These are phyloP conservation scores for Folsomia candida DNA, from an alignment of 2,888 invertebrate species.

Conservation along the genomic window DNA sequence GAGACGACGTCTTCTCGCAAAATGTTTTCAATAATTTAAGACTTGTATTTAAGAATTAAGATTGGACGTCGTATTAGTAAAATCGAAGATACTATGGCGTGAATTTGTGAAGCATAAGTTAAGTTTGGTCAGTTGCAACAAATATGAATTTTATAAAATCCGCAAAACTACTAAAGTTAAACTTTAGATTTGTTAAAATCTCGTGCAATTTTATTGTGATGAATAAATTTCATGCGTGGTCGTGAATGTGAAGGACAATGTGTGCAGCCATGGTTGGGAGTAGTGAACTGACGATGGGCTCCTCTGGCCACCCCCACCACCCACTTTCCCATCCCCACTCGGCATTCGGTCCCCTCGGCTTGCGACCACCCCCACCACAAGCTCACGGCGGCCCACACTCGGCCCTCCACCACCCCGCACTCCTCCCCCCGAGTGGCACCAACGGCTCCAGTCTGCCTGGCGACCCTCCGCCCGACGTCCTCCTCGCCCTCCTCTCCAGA, in stretches of 20 bases:
- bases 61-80: too few relatives aligned
- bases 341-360: slow-evolving; percentile 31
- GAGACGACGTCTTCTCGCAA: too few relatives aligned
- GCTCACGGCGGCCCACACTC: slow-evolving; percentile 37
- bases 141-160: too few relatives aligned
- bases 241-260: too few relatives aligned
- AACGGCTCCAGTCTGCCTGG: slow-evolving; percentile 34
- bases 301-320: slow-evolving; percentile 32
- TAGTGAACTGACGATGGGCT: slow-evolving; percentile 36
- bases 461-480: slow-evolving; percentile 69
- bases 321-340: slow-evolving; percentile 35
- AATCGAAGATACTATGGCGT: too few relatives aligned
- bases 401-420: slow-evolving; percentile 19
- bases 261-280: slow-evolving; percentile 46
- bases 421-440: slow-evolving; percentile 31
- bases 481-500: slow-evolving; percentile 77
- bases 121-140: too few relatives aligned
- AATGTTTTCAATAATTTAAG: too few relatives aligned
- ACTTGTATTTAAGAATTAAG: too few relatives aligned
- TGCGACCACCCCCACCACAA: slow-evolving; percentile 31
- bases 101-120: too few relatives aligned
- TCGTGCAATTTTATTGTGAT: background rate
- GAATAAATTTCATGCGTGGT: too few relatives aligned
- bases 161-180: too few relatives aligned
- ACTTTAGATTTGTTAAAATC: background rate